A percentile compares a stretch with the other conserved stretches of the same genome.
These are phyloP conservation scores for Chloropsis hardwickii DNA, from an alignment of 2,113 vertebrate species.

Conservation along the genomic window DNA sequence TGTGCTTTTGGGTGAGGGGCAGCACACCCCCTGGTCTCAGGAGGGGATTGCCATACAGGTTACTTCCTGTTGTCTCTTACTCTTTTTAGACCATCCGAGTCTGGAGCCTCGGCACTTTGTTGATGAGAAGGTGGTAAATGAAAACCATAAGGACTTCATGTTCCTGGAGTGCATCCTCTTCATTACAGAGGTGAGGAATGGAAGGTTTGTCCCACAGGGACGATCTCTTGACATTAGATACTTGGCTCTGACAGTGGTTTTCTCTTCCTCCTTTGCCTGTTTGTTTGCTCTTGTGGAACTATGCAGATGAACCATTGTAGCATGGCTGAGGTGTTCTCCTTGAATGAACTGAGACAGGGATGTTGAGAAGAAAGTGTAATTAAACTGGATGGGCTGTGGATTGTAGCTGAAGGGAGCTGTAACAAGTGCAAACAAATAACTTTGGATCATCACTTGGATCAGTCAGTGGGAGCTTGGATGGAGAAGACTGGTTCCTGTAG, in stretches of 20 bases:
- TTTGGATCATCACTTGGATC: neutral
- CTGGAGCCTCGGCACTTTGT: conserved; percentile 93
- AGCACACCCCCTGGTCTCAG: neutral
- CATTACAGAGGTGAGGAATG: conserved; percentile 80
- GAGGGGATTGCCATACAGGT: neutral
- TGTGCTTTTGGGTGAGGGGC: neutral
- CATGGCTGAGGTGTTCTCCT: neutral
- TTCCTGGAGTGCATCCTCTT: conserved; percentile 96
- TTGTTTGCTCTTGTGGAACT: neutral
- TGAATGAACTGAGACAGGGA: neutral
- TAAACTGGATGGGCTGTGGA: neutral
- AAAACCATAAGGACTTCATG: conserved; percentile 93
- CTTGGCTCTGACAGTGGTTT: neutral
- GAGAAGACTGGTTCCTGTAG: neutral
- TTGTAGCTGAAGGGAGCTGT: neutral
- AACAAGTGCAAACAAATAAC: neutral
- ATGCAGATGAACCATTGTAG: neutral
- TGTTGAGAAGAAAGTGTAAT: neutral
- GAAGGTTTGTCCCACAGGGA: neutral
- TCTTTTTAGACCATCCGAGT: conserved; percentile 82
- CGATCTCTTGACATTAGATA: neutral
- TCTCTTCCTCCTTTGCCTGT: neutral
- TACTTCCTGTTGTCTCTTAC: neutral
- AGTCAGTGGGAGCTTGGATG: neutral
- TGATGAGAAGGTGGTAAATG: conserved; percentile 88